phyloP scores from a whole-genome alignment of 2,888 invertebrate genomes.

The Elgonia sp. region DNA sequence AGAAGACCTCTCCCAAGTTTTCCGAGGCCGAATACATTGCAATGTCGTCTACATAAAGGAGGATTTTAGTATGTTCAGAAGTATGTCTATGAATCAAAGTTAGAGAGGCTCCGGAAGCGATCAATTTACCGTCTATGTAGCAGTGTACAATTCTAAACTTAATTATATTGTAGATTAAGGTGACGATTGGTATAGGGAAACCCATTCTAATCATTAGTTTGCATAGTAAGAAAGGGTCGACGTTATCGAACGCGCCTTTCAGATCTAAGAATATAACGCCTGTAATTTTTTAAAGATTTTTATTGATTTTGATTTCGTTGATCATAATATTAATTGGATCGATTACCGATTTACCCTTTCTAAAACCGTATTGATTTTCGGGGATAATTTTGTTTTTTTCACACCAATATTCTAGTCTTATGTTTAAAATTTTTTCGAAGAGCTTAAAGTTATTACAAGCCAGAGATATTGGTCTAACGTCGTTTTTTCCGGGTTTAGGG shows the following conservation, averaged over 20 bases:
- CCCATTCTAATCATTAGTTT: not conserved
- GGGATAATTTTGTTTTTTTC: slow-evolving; percentile 24
- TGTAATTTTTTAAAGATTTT: not conserved
- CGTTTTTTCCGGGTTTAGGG: slow-evolving; percentile 1
- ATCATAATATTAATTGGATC: not conserved
- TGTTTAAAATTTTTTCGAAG: slow-evolving; percentile 25
- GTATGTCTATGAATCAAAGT: not conserved
- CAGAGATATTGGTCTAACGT: slow-evolving; percentile 22
- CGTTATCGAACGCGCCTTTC: slow-evolving; percentile 40
- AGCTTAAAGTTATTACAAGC: slow-evolving; percentile 2
- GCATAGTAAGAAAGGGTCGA: slow-evolving; percentile 20
- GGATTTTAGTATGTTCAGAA: not conserved
- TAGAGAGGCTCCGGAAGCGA: not conserved
- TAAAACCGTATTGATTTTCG: slow-evolving; percentile 21
- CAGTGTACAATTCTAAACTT: slow-evolving; percentile 1
- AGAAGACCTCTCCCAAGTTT: not conserved
- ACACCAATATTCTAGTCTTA: slow-evolving; percentile 14
- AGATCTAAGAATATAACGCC: slow-evolving; percentile 32
- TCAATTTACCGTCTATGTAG: not conserved
- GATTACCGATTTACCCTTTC: slow-evolving; percentile 6
- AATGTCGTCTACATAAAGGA: slow-evolving; percentile 35
- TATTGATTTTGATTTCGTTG: not conserved
- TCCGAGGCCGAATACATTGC: not conserved
- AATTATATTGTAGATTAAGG: slow-evolving; percentile 35
- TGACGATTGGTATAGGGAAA: not conserved